Conservation (phyloP, 2,797 vertebrate genomes). For the Knipowitschia caucasica region DNA sequence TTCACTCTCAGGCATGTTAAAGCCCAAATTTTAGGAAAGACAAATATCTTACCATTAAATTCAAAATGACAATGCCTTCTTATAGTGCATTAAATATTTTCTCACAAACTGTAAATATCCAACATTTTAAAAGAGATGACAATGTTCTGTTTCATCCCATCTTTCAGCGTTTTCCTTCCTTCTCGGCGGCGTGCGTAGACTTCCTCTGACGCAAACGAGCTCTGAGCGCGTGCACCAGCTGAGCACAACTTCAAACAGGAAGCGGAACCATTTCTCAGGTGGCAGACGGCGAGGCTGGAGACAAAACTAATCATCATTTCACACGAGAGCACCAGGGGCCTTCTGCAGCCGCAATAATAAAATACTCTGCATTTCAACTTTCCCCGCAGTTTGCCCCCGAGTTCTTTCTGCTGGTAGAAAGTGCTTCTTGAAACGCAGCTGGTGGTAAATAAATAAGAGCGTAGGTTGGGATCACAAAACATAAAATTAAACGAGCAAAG, state of each 20-base stretch:
- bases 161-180: too few species aligned
- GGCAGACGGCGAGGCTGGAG: slow-evolving; percentile 47
- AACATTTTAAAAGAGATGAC: too few species aligned
- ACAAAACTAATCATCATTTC: slow-evolving; percentile 59
- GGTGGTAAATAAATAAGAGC: slow-evolving; percentile 11
- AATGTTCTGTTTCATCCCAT: too few species aligned
- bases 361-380: slow-evolving; percentile 22
- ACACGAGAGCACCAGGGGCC: slow-evolving; percentile 44
- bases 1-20: too few species aligned
- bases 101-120: too few species aligned
- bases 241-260: slow-evolving; percentile 49
- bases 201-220: slow-evolving; percentile 47
- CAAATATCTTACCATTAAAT: too few species aligned
- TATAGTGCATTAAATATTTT: too few species aligned
- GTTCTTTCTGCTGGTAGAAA: background rate
- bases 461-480: background rate
- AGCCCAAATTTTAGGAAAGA: too few species aligned
- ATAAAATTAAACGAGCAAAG: background rate
- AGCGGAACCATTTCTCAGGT: slow-evolving; percentile 54
- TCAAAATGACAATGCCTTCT: too few species aligned
- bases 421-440: slow-evolving; percentile 13
- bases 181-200: slow-evolving; percentile 27
- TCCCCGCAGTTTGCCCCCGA: background rate
- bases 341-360: slow-evolving; percentile 23
- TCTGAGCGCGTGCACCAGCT: slow-evolving; percentile 27